Percentiles rank a stretch among this genome's conserved stretches.
Conservation (phyloP, 2,888 invertebrate species). For the Xestoiulus laeticollis region DNA sequence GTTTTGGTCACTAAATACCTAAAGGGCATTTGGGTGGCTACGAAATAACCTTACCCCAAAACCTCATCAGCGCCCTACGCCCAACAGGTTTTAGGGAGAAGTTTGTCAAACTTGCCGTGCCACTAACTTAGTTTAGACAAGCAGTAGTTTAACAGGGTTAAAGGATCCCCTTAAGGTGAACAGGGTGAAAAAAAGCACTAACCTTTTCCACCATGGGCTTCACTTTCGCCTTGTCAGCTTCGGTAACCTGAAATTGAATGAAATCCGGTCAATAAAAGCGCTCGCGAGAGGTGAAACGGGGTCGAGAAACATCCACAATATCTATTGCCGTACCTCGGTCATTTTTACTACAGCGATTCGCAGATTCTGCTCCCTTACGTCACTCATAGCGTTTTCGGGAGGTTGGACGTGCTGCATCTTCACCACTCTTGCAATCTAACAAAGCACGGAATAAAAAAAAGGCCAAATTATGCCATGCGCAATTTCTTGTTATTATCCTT, state of each 20-base stretch:
- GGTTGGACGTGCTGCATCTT: constrained; percentile 30
- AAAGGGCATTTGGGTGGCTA: too few species aligned
- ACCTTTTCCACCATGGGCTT: constrained; percentile 46
- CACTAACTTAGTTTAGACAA: neutral
- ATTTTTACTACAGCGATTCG: neutral
- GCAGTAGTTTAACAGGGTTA: neutral
- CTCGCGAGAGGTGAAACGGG: too few species aligned
- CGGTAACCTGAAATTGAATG: constrained; percentile 43
- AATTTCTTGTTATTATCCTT: too few species aligned
- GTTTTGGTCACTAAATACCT: too few species aligned
- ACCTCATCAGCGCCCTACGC: neutral
- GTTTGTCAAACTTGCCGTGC: neutral
- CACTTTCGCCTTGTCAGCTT: constrained; percentile 19
- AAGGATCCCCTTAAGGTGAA: neutral
- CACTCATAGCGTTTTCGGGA: neutral
- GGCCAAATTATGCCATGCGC: too few species aligned
- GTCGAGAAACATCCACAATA: too few species aligned
- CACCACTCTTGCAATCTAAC: constrained; percentile 25
- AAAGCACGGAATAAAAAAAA: too few species aligned
- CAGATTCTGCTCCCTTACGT: neutral
- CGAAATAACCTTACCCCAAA: neutral
- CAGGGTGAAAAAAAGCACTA: neutral
- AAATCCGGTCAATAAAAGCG: neutral
- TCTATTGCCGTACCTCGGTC: neutral
- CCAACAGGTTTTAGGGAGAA: neutral